These are phyloP conservation scores for Gastrophryne carolinensis DNA, from an alignment of 2,797 vertebrate species.

Conservation along the genomic window DNA sequence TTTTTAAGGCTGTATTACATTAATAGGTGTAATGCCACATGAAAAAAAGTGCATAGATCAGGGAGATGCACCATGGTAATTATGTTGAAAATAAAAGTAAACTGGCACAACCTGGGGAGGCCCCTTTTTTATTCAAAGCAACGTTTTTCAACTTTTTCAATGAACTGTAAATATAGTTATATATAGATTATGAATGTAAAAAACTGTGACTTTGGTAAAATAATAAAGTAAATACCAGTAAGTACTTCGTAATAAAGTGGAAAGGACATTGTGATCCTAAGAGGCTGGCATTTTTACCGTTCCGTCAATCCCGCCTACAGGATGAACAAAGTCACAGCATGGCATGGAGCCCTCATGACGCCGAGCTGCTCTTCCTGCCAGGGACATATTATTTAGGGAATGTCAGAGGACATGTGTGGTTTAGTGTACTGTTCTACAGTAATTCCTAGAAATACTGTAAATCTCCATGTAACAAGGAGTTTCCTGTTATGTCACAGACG, in stretches of 20 bases:
- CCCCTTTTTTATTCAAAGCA: too few relatives aligned
- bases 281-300: conserved; percentile 1
- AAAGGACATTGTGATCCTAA: conserved; percentile 18
- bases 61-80: too few relatives aligned
- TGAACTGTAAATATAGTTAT: too few relatives aligned
- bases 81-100: too few relatives aligned
- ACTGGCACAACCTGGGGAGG: too few relatives aligned
- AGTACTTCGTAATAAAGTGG: not conserved
- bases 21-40: too few relatives aligned
- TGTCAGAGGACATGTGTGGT: conserved; percentile 11
- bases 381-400: conserved; percentile 16
- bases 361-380: not conserved
- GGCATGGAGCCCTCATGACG: conserved; percentile 18
- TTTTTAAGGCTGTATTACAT: too few relatives aligned
- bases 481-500: conserved; percentile 42
- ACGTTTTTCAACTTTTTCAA: too few relatives aligned
- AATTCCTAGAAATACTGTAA: conserved; percentile 49
- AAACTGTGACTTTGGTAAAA: too few relatives aligned
- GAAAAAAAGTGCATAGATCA: too few relatives aligned
- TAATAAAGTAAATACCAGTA: too few relatives aligned
- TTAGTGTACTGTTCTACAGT: conserved; percentile 26
- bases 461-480: conserved; percentile 39
- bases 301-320: not conserved
- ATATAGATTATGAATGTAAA: too few relatives aligned
- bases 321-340: not conserved